phyloP scores from a whole-genome alignment of 2,888 invertebrate genomes.

The Hedychridium roseum region DNA sequence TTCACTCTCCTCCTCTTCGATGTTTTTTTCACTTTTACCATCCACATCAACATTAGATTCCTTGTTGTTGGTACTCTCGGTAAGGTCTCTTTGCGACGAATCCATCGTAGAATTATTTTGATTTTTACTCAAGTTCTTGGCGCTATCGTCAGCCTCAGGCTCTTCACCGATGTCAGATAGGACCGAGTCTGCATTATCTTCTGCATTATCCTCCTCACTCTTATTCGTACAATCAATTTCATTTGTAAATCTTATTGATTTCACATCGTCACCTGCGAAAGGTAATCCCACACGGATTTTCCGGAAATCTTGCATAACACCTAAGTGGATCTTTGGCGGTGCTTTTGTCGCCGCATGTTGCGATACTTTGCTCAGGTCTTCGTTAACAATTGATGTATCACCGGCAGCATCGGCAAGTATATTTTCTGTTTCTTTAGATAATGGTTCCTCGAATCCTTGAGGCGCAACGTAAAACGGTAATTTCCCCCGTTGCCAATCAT shows the following conservation, averaged over 20 bases:
- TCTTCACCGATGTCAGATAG: no score
- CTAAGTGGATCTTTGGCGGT: conserved; percentile 8
- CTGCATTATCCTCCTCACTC: conserved; percentile 44
- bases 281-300: conserved; percentile 81
- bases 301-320: conserved; percentile 69
- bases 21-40: conserved; percentile 31
- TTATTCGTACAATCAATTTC: conserved; percentile 57
- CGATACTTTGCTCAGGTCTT: conserved; percentile 11
- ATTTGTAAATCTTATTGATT: conserved; percentile 59
- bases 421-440: conserved; percentile 57
- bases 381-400: conserved; percentile 1
- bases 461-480: conserved; percentile 94
- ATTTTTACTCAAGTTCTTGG: neutral
- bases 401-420: conserved; percentile 29
- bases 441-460: conserved; percentile 80
- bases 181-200: conserved; percentile 24
- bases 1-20: conserved; percentile 39
- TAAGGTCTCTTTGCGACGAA: no score
- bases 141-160: no score
- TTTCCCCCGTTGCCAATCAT: conserved; percentile 99
- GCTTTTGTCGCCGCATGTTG: conserved; percentile 15
- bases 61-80: conserved; percentile 4
- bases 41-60: conserved; percentile 5
- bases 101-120: conserved; percentile 2
- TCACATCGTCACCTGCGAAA: conserved; percentile 70